Evolutionary conservation across 2,888 invertebrate species (phyloP), one percentile per base, ranked within the genome.

Genomic region (Corythucha ciliata): DNA sequence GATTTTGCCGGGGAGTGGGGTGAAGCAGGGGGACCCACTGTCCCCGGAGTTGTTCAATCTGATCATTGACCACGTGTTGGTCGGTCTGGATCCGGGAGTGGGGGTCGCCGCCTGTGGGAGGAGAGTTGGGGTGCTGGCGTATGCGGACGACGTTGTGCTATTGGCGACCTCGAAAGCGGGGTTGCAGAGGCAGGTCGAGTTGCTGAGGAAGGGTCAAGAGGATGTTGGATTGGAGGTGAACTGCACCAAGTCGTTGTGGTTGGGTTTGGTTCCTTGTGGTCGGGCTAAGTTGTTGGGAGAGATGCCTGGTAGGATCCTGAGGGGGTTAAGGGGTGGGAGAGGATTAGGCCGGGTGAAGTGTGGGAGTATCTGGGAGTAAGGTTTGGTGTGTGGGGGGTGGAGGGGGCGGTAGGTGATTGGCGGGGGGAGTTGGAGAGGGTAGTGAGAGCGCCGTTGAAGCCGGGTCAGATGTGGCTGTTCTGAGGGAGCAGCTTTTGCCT

Each of bases 401-500:
- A 2, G 44, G 20, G 2, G 29, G 20, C 7, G 20, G 22, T 3
- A 10, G 3, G 7, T 4, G 18, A 7, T 5, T 44, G 8, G 2
- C 12, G 7, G 16, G n/a, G n/a, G n/a, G n/a, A 26, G 32, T 12
- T 29, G 2, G 20, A 10, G n/a, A 29, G 12, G 27, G 25, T 42
- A 3, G 2, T 14, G 3, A 64, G 21, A 16, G 32, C 50, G 12
- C 39, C 36, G 1, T 59, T 70, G 7, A 69, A 69, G 54, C 68
- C 67, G 3, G 66, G 65, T 44, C 68, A 69, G 53, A 60, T 67
- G 57, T 47, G 8, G 61, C 64, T 40, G 56, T 67, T 0, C 55
- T 69, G 33, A 58, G 66, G 53, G 59, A 51, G 2, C 62, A 67
- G 60, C 61, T 70, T 29, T 56, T 69, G 16, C 69, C 68, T 10